Base-by-base conservation (phyloP, 2,797 vertebrate genomes). In the Neosilurus mollespiculum region DNA sequence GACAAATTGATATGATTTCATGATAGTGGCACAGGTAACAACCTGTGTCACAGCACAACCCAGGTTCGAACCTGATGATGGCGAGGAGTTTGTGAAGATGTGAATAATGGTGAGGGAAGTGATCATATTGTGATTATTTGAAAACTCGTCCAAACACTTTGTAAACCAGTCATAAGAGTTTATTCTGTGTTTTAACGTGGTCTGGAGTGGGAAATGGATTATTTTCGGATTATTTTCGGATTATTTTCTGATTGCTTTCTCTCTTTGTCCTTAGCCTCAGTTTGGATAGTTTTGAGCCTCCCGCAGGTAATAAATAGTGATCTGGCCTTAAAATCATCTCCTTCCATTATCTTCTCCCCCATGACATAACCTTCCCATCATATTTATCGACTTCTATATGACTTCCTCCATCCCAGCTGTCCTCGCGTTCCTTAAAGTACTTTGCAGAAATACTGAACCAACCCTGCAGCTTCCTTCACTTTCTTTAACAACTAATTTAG, bases 221-320 rank as follows among this genome's bases (percentile, higher is more conserved):
- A 2, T 30, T 30, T 30, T 30, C 30, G 1, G 1, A 43, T 43
- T 43, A 43, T 43, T 43, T 43, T 43, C 4, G 1, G 4, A 43
- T 43, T 43, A 5, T 43, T 43, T 15, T 16, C 9, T 75, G 16
- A 58, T 75, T 34, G 0, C 34, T 11, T 30, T 56, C 26, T 58
- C 10, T 58, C 10, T 34, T 10, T 75, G 10, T 22, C 54, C 54
- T 34, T 58, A 58, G 72, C 24, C 58, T 26, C 72, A 75, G 53
- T 58, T 75, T 58, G 72, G 72, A 34, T 34, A 58, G 72, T 54
- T 75, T 58, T 58, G 54, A 58, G 26, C 56, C 58, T 18, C 34
- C 53, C 34, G 53, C 72, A 75, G 72, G 72, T 75, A 75, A 75
- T 58, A 75, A 58, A 58, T 18, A 20, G 37, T 53, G 2, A 9